Base-by-base conservation (phyloP, 2,797 vertebrate genomes). In the Rhinogobio ventralis region DNA sequence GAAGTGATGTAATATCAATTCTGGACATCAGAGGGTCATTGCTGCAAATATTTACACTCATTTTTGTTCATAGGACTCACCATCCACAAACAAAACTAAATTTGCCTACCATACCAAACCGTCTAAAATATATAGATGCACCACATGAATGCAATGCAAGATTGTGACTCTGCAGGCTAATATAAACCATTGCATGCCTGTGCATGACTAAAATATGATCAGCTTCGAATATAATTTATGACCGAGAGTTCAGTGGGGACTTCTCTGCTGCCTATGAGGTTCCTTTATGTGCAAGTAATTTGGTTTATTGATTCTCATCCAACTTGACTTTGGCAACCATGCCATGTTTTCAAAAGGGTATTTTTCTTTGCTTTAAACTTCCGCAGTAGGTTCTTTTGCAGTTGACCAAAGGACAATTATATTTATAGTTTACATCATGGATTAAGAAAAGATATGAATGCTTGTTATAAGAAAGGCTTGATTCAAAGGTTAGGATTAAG, bases 331-430 rank as follows among this genome's bases (percentile, higher is more conserved):
- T 62, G 68, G 25, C 69, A 82, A 25, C 19, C 20, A 39, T 83
- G 46, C 23, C 23, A 20, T 83, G 28, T 82, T 85, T 75, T 90
- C 88, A 90, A 89, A 83, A 85, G 36, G 78, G 76, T 39, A 85
- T 82, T 66, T 80, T 87, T 33, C 68, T 86, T 90, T 85, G 72
- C 14, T 15, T 49, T 88, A 90, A 57, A 76, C 33, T 57, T 57
- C 33, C 33, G 0, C 39, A n/a, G 28, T 11, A 57, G 30, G 53
- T 76, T 76, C 0, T 76, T 76, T 76, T 76, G 33, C 53, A 69
- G 5, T 80, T 80, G 49, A 11, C 23, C 36, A 28, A 25, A 42
- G 2, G n/a, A 78, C 25, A 30, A 14, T 49, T 25, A 28, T 42
- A 25, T 25, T 60, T 36, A 60, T 77, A 42, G 33, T 42, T 57